Evolutionary conservation across 2,797 vertebrate genomes (phyloP).

Genomic region (Ataeniobius toweri): DNA sequence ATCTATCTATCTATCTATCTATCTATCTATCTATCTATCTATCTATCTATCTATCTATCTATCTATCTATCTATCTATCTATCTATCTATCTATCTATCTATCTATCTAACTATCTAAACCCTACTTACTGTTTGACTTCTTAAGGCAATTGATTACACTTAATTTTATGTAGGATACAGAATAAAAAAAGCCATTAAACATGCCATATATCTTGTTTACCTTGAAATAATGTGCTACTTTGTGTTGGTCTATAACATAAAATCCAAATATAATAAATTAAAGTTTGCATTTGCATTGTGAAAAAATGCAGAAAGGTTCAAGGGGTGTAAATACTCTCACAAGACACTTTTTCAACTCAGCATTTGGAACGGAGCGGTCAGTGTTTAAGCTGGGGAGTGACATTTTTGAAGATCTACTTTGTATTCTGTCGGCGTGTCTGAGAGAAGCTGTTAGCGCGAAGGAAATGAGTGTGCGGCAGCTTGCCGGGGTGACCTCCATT

Average conservation of each 20-base stretch:
- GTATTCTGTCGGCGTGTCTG: slow-evolving; percentile 50
- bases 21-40: too few species aligned
- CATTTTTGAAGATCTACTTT: slow-evolving; percentile 59
- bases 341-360: slow-evolving; percentile 10
- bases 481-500: slow-evolving; percentile 63
- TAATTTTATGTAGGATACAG: not conserved
- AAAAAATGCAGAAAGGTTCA: not conserved
- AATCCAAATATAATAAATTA: not conserved
- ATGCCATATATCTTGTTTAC: not conserved
- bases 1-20: too few species aligned
- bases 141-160: not conserved
- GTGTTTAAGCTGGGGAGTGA: slow-evolving; percentile 37
- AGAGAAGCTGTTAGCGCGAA: slow-evolving; percentile 46
- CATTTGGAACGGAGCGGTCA: slow-evolving; percentile 40
- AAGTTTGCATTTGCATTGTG: not conserved
- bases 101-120: not conserved
- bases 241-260: not conserved
- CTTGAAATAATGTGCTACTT: not conserved
- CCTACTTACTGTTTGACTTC: not conserved
- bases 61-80: too few species aligned
- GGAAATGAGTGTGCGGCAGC: slow-evolving; percentile 50
- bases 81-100: too few species aligned
- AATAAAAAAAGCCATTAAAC: not conserved
- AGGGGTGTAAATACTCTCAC: not conserved
- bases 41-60: too few species aligned